These are phyloP conservation scores for Pemphredon lugubris DNA, from an alignment of 2,888 invertebrate species.

Conservation along the genomic window DNA sequence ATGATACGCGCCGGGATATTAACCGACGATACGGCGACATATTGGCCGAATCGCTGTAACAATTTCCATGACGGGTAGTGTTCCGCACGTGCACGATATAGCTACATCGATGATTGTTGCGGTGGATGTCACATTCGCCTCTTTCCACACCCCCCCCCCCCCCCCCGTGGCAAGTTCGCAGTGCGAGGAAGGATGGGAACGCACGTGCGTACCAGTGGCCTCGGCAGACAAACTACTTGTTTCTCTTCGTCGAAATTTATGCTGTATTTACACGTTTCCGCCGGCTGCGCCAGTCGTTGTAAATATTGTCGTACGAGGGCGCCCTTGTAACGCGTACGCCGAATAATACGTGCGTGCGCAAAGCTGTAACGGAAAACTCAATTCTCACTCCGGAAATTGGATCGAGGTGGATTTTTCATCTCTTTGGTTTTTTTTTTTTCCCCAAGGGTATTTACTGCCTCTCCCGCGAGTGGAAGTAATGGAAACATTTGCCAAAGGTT, in stretches of 20 bases:
- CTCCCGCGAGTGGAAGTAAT: not conserved
- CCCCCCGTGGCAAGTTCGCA: too few species aligned
- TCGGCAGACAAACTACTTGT: constrained; percentile 13
- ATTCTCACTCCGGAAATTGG: constrained; percentile 6
- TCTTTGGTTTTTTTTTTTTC: too few species aligned
- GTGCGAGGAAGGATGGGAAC: constrained; percentile 3
- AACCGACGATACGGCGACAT: constrained; percentile 24
- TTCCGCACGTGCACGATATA: constrained; percentile 20
- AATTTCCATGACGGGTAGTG: constrained; percentile 19
- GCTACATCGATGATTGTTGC: constrained; percentile 11
- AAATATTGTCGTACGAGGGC: constrained; percentile 19
- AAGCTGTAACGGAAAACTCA: constrained; percentile 2
- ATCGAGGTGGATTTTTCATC: constrained; percentile 3
- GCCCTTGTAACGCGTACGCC: not conserved
- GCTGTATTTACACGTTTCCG: constrained; percentile 5
- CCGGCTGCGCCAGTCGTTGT: constrained; percentile 16
- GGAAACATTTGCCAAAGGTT: not conserved
- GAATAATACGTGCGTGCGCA: not conserved
- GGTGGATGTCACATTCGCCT: constrained; percentile 9
- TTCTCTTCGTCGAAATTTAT: constrained; percentile 30
- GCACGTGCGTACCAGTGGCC: constrained; percentile 11
- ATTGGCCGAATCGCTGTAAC: constrained; percentile 35
- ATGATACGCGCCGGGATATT: constrained; percentile 21
- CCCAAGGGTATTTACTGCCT: not conserved
- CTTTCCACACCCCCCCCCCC: not conserved